Evolutionary conservation across 2,888 invertebrate genomes (phyloP).

Genomic region (Patella ulyssiponensis): DNA sequence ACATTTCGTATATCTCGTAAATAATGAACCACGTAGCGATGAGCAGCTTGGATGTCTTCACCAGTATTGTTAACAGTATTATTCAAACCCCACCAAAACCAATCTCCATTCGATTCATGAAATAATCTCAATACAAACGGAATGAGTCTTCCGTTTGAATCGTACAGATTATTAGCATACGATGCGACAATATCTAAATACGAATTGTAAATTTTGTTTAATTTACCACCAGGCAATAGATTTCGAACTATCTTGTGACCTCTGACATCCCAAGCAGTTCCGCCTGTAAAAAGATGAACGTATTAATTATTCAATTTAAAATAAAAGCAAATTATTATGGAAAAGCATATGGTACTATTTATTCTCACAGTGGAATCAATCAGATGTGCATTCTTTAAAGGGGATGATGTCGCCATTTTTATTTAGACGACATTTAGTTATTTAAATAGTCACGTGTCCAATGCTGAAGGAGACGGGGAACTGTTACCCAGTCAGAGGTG

Average conservation of each 20-base stretch:
- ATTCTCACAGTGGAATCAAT: too few species aligned
- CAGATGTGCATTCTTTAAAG: too few species aligned
- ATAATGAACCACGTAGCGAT: conserved; percentile 28
- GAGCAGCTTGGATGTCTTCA: conserved; percentile 33
- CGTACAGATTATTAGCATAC: conserved; percentile 28
- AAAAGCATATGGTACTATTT: too few species aligned
- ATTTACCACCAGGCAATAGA: conserved; percentile 34
- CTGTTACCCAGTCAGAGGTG: too few species aligned
- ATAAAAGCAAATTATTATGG: too few species aligned
- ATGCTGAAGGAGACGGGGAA: too few species aligned
- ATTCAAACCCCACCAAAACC: conserved; percentile 46
- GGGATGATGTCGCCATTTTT: too few species aligned
- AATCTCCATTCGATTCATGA: conserved; percentile 43
- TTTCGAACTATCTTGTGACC: conserved; percentile 26
- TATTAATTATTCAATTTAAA: too few species aligned
- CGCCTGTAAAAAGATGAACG: not conserved
- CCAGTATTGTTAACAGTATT: conserved; percentile 29
- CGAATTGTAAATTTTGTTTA: conserved; percentile 26
- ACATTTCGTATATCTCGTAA: conserved; percentile 18
- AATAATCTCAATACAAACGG: conserved; percentile 38
- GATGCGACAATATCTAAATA: conserved; percentile 28
- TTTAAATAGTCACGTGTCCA: too few species aligned
- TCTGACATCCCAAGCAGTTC: not conserved
- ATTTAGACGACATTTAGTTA: too few species aligned
- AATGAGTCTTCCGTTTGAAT: conserved; percentile 30